Percentiles rank a stretch among this genome's conserved stretches.
These are phyloP conservation scores for Aspidapion aeneum DNA, from an alignment of 2,888 invertebrate species.

Conservation along the genomic window DNA sequence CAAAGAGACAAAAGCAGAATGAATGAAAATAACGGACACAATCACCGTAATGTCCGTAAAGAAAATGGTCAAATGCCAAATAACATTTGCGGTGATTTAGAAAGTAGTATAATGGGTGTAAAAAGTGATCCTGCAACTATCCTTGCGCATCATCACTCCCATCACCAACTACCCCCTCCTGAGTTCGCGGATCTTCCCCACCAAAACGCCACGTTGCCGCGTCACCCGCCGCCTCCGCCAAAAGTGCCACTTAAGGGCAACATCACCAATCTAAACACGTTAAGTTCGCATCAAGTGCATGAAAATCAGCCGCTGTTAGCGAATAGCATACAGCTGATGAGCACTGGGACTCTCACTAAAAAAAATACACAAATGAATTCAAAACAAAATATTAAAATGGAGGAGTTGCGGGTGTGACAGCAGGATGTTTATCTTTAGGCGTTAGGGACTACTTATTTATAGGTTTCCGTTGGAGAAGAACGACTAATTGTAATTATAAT, in stretches of 20 bases:
- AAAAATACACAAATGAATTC: slow-evolving; percentile 66
- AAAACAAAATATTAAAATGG: slow-evolving; percentile 61
- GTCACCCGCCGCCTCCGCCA: slow-evolving; percentile 65
- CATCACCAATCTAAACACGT: slow-evolving; percentile 56
- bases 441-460: background rate
- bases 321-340: slow-evolving; percentile 75
- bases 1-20: slow-evolving; percentile 82
- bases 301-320: slow-evolving; percentile 69
- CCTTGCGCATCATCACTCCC: slow-evolving; percentile 70
- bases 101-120: slow-evolving; percentile 52
- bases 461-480: too few species aligned
- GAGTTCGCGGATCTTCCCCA: slow-evolving; percentile 80
- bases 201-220: slow-evolving; percentile 69
- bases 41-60: slow-evolving; percentile 63
- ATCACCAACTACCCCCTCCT: slow-evolving; percentile 76
- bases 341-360: slow-evolving; percentile 73
- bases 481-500: too few species aligned
- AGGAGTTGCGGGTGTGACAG: slow-evolving; percentile 83
- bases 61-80: slow-evolving; percentile 88
- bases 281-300: slow-evolving; percentile 52
- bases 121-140: slow-evolving; percentile 68
- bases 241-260: slow-evolving; percentile 65
- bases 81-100: slow-evolving; percentile 82
- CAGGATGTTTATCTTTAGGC: slow-evolving; percentile 31
- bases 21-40: slow-evolving; percentile 54